A percentile compares a stretch with the other conserved stretches of the same genome.
phyloP scores from a whole-genome alignment of 2,888 invertebrate genomes.

The Dendrolimus pini region DNA sequence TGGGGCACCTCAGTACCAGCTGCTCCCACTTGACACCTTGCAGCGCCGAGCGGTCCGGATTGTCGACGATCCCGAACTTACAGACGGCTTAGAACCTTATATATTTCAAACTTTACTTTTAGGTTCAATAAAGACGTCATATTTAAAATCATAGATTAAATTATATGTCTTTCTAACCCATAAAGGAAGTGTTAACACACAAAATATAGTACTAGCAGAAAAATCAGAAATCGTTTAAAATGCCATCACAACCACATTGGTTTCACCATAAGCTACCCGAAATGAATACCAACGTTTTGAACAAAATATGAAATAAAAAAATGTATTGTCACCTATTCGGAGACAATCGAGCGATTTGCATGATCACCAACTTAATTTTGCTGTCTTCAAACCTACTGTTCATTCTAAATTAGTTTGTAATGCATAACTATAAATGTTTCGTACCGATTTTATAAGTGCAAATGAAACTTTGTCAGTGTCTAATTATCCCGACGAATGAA shows the following conservation, averaged over 20 bases:
- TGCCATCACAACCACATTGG: constrained; percentile 45
- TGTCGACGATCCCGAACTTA: no score
- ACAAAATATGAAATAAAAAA: constrained; percentile 48
- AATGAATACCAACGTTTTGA: constrained; percentile 48
- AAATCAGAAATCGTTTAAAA: constrained; percentile 61
- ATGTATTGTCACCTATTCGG: constrained; percentile 68
- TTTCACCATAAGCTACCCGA: constrained; percentile 68
- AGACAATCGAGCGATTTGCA: constrained; percentile 62
- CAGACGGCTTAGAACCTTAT: no score
- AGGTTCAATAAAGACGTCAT: no score
- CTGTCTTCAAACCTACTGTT: not conserved
- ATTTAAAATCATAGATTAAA: no score
- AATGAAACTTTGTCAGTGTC: constrained; percentile 11
- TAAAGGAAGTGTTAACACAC: constrained; percentile 4
- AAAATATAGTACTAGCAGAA: constrained; percentile 10
- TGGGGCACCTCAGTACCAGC: no score
- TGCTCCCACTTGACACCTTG: no score
- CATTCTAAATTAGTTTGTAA: constrained; percentile 17
- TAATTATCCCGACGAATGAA: not conserved
- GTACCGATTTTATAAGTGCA: constrained; percentile 4
- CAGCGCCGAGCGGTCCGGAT: no score
- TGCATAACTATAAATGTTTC: constrained; percentile 8
- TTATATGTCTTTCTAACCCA: not conserved
- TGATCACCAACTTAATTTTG: constrained; percentile 25
- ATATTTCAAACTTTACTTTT: no score